Percentiles rank a stretch among this genome's conserved stretches.
phyloP scores from a whole-genome alignment of 2,888 invertebrate species.

The Leptinotarsa rubiginosa region DNA sequence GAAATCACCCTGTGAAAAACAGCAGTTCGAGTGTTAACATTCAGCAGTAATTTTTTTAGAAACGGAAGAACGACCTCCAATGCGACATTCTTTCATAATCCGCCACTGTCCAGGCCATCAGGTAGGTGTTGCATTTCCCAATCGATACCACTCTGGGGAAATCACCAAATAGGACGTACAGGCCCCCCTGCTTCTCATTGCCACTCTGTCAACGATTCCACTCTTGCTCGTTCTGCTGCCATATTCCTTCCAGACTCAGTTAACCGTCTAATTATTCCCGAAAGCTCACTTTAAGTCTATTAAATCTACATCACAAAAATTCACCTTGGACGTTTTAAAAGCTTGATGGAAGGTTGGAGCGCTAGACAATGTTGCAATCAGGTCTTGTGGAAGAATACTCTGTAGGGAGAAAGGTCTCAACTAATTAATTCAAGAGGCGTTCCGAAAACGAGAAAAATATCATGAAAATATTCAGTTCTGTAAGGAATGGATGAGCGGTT shows the following conservation, averaged over 20 bases:
- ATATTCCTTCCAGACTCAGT: slow-evolving; percentile 54
- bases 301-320: slow-evolving; percentile 52
- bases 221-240: slow-evolving; percentile 50
- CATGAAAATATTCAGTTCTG: neutral
- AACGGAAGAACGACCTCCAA: neutral
- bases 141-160: slow-evolving; percentile 66
- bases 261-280: slow-evolving; percentile 57
- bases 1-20: too few species aligned
- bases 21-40: too few species aligned
- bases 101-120: slow-evolving; percentile 47
- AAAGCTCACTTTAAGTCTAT: slow-evolving; percentile 52
- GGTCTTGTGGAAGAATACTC: slow-evolving; percentile 4
- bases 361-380: slow-evolving; percentile 22
- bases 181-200: slow-evolving; percentile 49
- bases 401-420: neutral
- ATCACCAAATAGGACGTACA: slow-evolving; percentile 64
- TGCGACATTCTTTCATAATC: slow-evolving; percentile 19
- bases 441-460: neutral
- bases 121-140: slow-evolving; percentile 63
- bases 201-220: slow-evolving; percentile 50
- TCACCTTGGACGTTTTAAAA: slow-evolving; percentile 36
- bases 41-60: too few species aligned
- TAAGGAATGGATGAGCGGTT: neutral
- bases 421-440: neutral
- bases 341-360: slow-evolving; percentile 29